phyloP scores from a whole-genome alignment of 1,140 invertebrate species.

The Diorhabda elongata region DNA sequence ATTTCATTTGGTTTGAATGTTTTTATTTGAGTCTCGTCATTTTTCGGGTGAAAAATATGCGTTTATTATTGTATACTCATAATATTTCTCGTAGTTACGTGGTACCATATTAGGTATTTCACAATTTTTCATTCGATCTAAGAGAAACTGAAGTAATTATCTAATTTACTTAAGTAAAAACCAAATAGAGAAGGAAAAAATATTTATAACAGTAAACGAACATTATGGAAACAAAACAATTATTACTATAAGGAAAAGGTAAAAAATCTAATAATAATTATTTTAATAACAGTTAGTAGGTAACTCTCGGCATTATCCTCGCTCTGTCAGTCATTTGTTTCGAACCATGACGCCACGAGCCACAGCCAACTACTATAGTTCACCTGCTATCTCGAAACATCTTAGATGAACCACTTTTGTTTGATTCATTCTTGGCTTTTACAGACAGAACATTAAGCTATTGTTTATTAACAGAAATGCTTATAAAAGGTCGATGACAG shows the following conservation, averaged over 20 bases:
- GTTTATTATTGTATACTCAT: too few relatives aligned
- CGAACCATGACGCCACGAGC: slow-evolving; percentile 51
- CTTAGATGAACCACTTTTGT: slow-evolving; percentile 39
- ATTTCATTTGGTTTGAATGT: too few relatives aligned
- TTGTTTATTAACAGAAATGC: slow-evolving; percentile 27
- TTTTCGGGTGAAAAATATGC: too few relatives aligned
- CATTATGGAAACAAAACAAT: slow-evolving; percentile 38
- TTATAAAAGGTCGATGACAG: slow-evolving; percentile 15
- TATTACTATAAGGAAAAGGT: slow-evolving; percentile 41
- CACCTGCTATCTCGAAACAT: slow-evolving; percentile 42
- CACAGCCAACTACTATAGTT: slow-evolving; percentile 44
- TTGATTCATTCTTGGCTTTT: slow-evolving; percentile 27
- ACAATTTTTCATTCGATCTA: too few relatives aligned
- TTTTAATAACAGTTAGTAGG: slow-evolving; percentile 45
- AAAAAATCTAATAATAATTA: slow-evolving; percentile 45
- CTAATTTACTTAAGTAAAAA: too few relatives aligned
- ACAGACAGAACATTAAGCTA: slow-evolving; percentile 23
- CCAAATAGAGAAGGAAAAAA: slow-evolving; percentile 8
- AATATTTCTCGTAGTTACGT: too few relatives aligned
- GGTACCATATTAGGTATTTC: too few relatives aligned
- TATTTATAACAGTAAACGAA: slow-evolving; percentile 28
- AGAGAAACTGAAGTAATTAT: too few relatives aligned
- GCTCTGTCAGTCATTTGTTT: slow-evolving; percentile 51
- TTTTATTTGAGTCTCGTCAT: too few relatives aligned
- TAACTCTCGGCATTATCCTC: slow-evolving; percentile 47